Evolutionary conservation across 1,140 invertebrate species (phyloP), one percentile per base, ranked within the genome.

Genomic region (Heliconius congener): DNA sequence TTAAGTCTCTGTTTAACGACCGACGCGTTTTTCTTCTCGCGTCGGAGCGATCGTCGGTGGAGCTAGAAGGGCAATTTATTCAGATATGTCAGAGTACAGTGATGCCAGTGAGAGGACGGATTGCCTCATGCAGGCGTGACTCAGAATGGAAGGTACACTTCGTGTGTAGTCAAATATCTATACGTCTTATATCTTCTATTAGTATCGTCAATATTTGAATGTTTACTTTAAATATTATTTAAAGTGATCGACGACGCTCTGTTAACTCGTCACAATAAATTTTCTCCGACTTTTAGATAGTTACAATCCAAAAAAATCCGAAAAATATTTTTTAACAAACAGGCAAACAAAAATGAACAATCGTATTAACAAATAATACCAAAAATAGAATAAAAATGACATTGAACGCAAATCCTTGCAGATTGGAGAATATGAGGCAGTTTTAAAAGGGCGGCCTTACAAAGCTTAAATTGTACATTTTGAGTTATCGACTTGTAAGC

Each of bases 61-160:
- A 46, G 74, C 39, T 76, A 66, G 46, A 76, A 76, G 74, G 74
- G 74, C 70, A 76, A 76, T 76, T 76, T 76, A 76, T 76, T 76
- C 74, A 76, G 74, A 66, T 76, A 76, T 50, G 74, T 46, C n/a
- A 75, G 52, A 42, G 34, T 75, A 75, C 23, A 60, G 55, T 60
- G 52, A 75, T 74, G 42, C 74, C 52, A 42, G 74, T 76, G 66
- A 76, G 74, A 76, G 74, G 74, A 76, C 74, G 34, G 57, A 76
- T 76, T 76, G 74, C 74, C 39, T 76, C 74, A 76, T 76, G 37
- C 60, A 76, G 74, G 18, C 57, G 74, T 76, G 74, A 76, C 74
- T 76, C 74, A 76, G 55, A 60, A 46, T 66, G n/a, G 60, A 66
- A 66, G 60, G 74, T 66, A 75, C 57, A 76, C 74, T 76, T 76